Evolutionary conservation across 2,888 invertebrate genomes (phyloP), one percentile per base, ranked within the genome.

Genomic region (Microchrysa polita): DNA sequence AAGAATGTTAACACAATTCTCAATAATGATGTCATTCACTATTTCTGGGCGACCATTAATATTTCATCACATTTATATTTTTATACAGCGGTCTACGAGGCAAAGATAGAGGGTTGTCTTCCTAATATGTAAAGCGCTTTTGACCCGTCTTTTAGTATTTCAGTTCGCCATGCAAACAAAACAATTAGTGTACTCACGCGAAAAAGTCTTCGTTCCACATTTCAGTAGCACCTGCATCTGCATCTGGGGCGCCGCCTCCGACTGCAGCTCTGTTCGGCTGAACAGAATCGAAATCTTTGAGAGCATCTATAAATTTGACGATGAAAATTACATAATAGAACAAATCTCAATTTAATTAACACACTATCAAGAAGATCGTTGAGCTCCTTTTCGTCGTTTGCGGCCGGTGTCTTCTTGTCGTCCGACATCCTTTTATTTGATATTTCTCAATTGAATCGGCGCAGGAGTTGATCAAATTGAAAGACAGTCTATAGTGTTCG

Each of bases 331-430:
- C 52, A 75, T 65, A 74, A 74, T 57, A 55, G 22, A 73, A 65
- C 40, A 73, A 74, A 48, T 18, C 23, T 18, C 20, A 52, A 71
- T 16, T 20, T 10, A 34, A 2, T 5, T 59, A 67, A 81, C 82
- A 89, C 84, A 93, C 93, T 93, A 83, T 93, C 91, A 78, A 93
- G 84, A 79, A 93, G 86, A 78, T 92, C 91, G 74, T 92, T 89
- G 77, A 93, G 85, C 82, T 93, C 93, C 44, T 90, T 87, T 79
- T 93, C 92, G 59, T 79, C 82, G 81, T 82, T 76, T 61, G 65
- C 23, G n/a, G 67, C 23, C n/a, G 72, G 48, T 53, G 73, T 63
- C 44, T 73, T 67, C 16, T 74, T 73, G 27, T 75, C 60, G 18
- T 73, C 63, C 4, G 75, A 75, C 75, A 75, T 75, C 72, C 55